Evolutionary conservation across 2,888 invertebrate genomes (phyloP).

Genomic region (Drosophila formosana): DNA sequence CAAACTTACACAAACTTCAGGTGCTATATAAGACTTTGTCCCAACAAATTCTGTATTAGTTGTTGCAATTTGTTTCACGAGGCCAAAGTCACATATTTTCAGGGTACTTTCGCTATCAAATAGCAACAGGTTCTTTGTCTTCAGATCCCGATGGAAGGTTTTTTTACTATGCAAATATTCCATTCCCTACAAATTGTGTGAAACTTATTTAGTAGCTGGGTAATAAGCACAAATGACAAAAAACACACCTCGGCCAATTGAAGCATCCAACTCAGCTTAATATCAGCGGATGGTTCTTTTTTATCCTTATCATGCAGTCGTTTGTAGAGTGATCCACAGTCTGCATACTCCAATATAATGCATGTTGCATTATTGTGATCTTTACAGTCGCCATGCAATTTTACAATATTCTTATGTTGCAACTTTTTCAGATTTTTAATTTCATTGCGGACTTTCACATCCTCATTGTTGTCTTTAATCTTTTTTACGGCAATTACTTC

Average conservation of each 20-base stretch:
- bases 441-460: neutral
- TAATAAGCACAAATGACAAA: too few relatives aligned
- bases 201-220: neutral
- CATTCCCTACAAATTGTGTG: constrained; percentile 16
- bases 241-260: constrained; percentile 22
- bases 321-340: constrained; percentile 28
- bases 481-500: too few relatives aligned
- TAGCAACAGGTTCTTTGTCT: constrained; percentile 28
- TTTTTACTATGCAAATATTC: constrained; percentile 15
- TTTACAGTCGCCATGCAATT: constrained; percentile 2
- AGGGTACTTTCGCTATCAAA: neutral
- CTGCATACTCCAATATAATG: constrained; percentile 24
- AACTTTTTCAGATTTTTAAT: neutral
- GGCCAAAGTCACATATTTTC: constrained; percentile 30
- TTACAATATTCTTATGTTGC: constrained; percentile 15
- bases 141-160: constrained; percentile 37
- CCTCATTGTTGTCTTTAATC: too few relatives aligned
- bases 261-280: constrained; percentile 16
- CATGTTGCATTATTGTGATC: neutral
- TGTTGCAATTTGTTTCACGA: constrained; percentile 1
- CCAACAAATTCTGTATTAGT: constrained; percentile 8
- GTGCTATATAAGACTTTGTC: constrained; percentile 23
- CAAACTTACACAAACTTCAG: constrained; percentile 26
- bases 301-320: too few relatives aligned
- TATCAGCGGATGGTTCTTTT: neutral